A percentile compares a stretch with the other conserved stretches of the same genome.
phyloP scores from a whole-genome alignment of 1,140 invertebrate species.

The Anastrepha obliqua region DNA sequence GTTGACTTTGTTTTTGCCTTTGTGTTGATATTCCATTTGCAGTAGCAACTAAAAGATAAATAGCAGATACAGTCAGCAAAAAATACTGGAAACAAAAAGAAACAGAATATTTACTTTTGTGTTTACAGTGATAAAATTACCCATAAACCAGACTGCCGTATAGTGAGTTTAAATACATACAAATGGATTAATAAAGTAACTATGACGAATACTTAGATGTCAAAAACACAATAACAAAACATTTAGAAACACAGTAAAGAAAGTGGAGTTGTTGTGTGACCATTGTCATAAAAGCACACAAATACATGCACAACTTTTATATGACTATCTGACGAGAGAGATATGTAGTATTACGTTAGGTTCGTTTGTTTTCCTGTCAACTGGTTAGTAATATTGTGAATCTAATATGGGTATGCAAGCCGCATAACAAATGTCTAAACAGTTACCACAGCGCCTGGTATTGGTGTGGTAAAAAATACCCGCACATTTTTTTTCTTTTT shows the following conservation, averaged over 20 bases:
- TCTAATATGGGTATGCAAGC: too few relatives aligned
- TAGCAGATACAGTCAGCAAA: conserved; percentile 7
- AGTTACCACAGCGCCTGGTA: too few relatives aligned
- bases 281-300: not conserved
- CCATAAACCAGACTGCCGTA: conserved; percentile 15
- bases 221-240: not conserved
- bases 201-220: not conserved
- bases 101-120: conserved; percentile 40
- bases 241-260: not conserved
- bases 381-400: not conserved
- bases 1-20: conserved; percentile 34
- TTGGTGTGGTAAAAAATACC: too few relatives aligned
- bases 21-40: conserved; percentile 16
- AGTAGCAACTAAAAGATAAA: conserved; percentile 17
- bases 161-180: not conserved
- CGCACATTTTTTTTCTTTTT: too few relatives aligned
- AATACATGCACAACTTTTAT: not conserved
- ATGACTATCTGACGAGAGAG: not conserved
- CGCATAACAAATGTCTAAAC: too few relatives aligned
- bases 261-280: not conserved
- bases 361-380: not conserved
- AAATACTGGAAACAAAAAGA: conserved; percentile 16
- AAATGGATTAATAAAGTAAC: conserved; percentile 29
- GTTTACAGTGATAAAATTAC: conserved; percentile 38
- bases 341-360: not conserved